These are phyloP conservation scores for Thaumatotibia leucotreta DNA, from an alignment of 1,140 invertebrate species.

Conservation along the genomic window DNA sequence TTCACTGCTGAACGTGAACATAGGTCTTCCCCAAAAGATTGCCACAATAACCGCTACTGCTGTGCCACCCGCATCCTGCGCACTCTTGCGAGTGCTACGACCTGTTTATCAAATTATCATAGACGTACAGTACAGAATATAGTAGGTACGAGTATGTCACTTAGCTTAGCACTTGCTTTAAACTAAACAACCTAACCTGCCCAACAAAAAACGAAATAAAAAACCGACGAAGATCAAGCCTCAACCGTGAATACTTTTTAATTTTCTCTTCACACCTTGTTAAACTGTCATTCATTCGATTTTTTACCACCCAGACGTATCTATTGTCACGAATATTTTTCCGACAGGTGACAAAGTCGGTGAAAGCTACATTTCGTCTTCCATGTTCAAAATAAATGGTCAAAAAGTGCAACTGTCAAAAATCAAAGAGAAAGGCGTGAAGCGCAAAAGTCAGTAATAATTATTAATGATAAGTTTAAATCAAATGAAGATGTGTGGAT, in stretches of 20 bases:
- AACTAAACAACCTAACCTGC: neutral
- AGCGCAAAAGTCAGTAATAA: constrained; percentile 8
- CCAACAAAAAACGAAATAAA: neutral
- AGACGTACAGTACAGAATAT: no score
- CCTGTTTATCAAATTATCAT: no score
- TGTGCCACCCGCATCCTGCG: no score
- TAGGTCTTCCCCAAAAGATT: no score
- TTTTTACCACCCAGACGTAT: constrained; percentile 35
- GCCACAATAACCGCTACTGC: no score
- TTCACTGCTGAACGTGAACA: no score
- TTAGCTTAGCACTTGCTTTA: neutral
- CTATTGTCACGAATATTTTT: constrained; percentile 25
- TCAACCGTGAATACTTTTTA: constrained; percentile 19
- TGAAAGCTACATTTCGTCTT: constrained; percentile 33
- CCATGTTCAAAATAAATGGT: constrained; percentile 26
- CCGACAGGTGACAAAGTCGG: constrained; percentile 26
- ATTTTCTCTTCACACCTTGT: constrained; percentile 45
- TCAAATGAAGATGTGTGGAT: constrained; percentile 13
- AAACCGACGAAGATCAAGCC: neutral
- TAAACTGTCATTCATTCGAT: constrained; percentile 30
- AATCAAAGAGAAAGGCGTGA: constrained; percentile 23
- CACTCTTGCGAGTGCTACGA: no score
- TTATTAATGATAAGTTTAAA: constrained; percentile 8
- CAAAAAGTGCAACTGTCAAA: constrained; percentile 41
- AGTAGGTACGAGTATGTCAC: no score